phyloP scores from a whole-genome alignment of 1,140 invertebrate genomes.

The Nephotettix cincticeps region DNA sequence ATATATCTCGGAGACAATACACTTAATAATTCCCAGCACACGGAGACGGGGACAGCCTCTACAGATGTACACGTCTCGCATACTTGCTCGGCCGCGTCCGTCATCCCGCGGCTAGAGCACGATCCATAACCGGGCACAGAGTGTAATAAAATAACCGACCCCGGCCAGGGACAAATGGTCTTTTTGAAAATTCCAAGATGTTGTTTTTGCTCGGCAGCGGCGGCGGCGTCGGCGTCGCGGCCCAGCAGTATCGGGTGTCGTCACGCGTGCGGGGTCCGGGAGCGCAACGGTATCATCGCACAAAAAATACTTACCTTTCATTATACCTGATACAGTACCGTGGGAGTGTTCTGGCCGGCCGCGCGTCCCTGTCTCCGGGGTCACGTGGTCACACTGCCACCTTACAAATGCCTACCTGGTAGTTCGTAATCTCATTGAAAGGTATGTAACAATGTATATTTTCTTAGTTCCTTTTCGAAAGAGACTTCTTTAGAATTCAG shows the following conservation, averaged over 20 bases:
- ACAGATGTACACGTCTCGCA: too few species aligned
- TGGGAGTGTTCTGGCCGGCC: not conserved
- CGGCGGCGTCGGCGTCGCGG: not conserved
- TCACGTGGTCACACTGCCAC: too few species aligned
- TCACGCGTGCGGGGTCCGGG: not conserved
- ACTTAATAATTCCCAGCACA: too few species aligned
- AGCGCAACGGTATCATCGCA: conserved; percentile 9
- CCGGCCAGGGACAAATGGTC: conserved; percentile 2
- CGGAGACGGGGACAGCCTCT: too few species aligned
- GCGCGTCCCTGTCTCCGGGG: not conserved
- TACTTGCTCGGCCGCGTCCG: too few species aligned
- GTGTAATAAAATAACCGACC: conserved; percentile 9
- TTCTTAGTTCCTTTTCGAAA: too few species aligned
- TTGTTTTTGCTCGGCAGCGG: not conserved
- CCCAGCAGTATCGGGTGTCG: not conserved
- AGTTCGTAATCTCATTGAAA: too few species aligned
- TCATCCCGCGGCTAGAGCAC: too few species aligned
- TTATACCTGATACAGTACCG: conserved; percentile 6
- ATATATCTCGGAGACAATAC: too few species aligned
- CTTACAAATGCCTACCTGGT: too few species aligned
- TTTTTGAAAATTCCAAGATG: conserved; percentile 19
- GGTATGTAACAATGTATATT: too few species aligned
- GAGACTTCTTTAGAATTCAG: too few species aligned
- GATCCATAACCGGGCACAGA: conserved; percentile 12
- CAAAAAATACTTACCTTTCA: conserved; percentile 19